phyloP scores from a whole-genome alignment of 37 sponge, comb jelly and placozoan species.

The Crambe crambe region DNA sequence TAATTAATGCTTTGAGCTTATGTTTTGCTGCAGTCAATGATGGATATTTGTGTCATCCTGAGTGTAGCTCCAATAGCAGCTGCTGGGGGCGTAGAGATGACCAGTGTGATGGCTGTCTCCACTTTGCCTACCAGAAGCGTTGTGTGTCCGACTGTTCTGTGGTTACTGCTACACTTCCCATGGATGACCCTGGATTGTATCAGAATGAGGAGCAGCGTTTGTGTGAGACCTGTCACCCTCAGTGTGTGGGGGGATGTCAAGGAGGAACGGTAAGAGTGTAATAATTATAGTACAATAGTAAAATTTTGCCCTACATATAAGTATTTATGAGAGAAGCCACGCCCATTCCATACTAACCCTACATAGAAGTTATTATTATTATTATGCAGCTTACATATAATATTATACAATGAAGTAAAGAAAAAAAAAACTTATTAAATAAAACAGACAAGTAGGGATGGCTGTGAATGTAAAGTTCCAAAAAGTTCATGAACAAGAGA shows the following conservation, averaged over 20 bases:
- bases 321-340: too few relatives aligned
- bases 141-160: slow-evolving; percentile 68
- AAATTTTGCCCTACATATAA: background rate
- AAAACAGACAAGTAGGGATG: too few relatives aligned
- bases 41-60: slow-evolving; percentile 45
- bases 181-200: slow-evolving; percentile 18
- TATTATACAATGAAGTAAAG: too few relatives aligned
- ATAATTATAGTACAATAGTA: background rate
- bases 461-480: too few relatives aligned
- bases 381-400: too few relatives aligned
- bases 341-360: too few relatives aligned
- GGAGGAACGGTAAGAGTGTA: slow-evolving; percentile 17
- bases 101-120: slow-evolving; percentile 73
- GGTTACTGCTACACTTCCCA: background rate
- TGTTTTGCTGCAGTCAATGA: slow-evolving; percentile 9
- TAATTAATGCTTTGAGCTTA: too few relatives aligned
- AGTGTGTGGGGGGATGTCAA: slow-evolving; percentile 51
- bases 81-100: slow-evolving; percentile 67
- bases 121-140: slow-evolving; percentile 36
- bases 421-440: too few relatives aligned
- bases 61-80: slow-evolving; percentile 48
- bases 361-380: too few relatives aligned
- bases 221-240: slow-evolving; percentile 52
- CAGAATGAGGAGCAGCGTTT: slow-evolving; percentile 21
- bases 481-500: too few relatives aligned